Conservation (phyloP, 2,113 vertebrate species). For the Arothron firmamentum region DNA sequence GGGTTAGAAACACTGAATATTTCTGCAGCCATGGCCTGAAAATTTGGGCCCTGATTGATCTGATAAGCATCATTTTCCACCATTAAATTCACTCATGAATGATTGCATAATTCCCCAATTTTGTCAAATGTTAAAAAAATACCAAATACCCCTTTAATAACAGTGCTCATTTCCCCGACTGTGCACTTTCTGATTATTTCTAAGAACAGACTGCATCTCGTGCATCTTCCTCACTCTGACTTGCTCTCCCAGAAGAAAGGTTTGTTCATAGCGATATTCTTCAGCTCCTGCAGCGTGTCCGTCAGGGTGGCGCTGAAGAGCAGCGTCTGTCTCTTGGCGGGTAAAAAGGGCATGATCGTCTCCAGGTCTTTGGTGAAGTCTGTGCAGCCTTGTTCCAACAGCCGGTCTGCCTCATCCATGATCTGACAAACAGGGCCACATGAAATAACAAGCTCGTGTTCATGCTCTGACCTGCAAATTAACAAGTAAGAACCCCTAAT, state of each 20-base stretch:
- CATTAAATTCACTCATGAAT: no score
- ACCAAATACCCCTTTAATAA: no score
- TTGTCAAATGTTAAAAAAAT: no score
- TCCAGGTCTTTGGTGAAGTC: constrained; percentile 92
- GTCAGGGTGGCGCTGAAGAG: constrained; percentile 94
- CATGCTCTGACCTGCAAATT: background rate
- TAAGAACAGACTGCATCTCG: background rate
- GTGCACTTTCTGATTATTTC: no score
- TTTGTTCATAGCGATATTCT: constrained; percentile 82
- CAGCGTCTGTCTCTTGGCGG: constrained; percentile 81
- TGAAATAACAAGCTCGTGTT: background rate
- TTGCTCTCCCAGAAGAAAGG: constrained; percentile 95
- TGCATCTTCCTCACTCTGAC: constrained; percentile 76
- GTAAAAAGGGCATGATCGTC: constrained; percentile 78
- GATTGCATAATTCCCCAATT: no score
- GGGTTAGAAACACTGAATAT: background rate
- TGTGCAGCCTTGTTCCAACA: constrained; percentile 89
- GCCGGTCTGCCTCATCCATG: constrained; percentile 88
- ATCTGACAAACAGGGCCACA: constrained; percentile 72
- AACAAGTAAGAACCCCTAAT: no score
- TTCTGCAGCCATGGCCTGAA: background rate
- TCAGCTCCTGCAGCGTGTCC: constrained; percentile 81
- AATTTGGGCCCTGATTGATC: no score
- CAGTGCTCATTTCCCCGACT: background rate
- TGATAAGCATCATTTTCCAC: no score